phyloP scores from a whole-genome alignment of 2,113 vertebrate species.

The Monarcha castaneiventris region DNA sequence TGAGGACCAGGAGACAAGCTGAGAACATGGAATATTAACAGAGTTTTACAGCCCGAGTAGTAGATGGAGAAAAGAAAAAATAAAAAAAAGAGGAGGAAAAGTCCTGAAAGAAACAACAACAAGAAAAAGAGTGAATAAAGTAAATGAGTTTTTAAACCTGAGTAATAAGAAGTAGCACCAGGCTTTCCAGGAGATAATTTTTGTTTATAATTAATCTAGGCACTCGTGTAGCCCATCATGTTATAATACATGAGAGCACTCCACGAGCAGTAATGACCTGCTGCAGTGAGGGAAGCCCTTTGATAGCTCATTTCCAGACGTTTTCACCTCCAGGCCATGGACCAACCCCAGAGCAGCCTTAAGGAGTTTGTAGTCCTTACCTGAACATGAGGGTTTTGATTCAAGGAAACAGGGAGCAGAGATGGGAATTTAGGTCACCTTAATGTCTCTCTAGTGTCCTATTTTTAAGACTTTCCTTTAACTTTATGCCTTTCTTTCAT shows the following conservation, averaged over 20 bases:
- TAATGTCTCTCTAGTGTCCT: neutral
- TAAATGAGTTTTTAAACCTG: neutral
- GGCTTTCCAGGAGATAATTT: constrained; percentile 23
- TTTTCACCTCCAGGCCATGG: neutral
- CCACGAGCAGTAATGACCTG: neutral
- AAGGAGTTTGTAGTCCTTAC: neutral
- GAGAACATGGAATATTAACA: neutral
- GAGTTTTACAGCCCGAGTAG: neutral
- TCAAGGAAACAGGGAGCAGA: neutral
- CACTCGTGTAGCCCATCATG: neutral
- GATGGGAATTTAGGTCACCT: neutral
- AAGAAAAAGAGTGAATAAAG: neutral
- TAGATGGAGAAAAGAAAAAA: neutral
- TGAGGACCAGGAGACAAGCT: neutral
- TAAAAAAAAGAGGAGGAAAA: neutral
- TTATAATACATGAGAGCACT: neutral
- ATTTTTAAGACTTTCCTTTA: neutral
- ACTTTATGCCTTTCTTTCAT: neutral
- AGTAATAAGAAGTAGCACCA: neutral
- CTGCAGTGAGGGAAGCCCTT: neutral
- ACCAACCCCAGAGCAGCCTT: neutral
- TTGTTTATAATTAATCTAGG: constrained; percentile 37
- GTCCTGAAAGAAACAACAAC: neutral
- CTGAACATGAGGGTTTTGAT: neutral
- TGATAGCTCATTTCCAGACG: neutral